phyloP scores from a whole-genome alignment of 2,888 invertebrate species.

The Lutraria lutraria region DNA sequence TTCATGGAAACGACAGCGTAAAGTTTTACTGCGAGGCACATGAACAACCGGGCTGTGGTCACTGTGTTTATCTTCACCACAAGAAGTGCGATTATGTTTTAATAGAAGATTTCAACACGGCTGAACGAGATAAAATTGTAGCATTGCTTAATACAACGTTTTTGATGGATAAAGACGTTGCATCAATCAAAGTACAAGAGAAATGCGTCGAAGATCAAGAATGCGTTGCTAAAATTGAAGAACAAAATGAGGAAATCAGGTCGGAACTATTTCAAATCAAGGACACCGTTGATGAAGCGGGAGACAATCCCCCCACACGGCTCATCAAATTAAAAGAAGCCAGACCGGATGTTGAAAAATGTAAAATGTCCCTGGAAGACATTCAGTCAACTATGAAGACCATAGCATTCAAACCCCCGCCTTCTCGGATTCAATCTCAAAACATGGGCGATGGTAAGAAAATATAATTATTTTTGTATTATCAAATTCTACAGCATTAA shows the following conservation, averaged over 20 bases:
- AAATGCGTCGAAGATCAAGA: not conserved
- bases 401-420: not conserved
- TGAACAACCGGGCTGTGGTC: not conserved
- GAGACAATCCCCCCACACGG: not conserved
- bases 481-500: no score
- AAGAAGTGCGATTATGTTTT: not conserved
- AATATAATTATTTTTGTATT: no score
- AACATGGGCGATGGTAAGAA: not conserved
- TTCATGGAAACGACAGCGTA: not conserved
- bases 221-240: not conserved
- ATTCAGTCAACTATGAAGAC: not conserved
- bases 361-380: not conserved
- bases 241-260: not conserved
- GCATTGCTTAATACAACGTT: not conserved
- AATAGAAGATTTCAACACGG: not conserved
- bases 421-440: not conserved
- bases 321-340: not conserved
- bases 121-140: not conserved
- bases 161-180: not conserved
- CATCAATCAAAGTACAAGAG: not conserved
- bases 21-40: not conserved
- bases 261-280: not conserved
- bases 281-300: not conserved
- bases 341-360: not conserved
- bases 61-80: not conserved